These are phyloP conservation scores for Drosophila tanythrix DNA, from an alignment of 2,888 invertebrate species.

Conservation along the genomic window DNA sequence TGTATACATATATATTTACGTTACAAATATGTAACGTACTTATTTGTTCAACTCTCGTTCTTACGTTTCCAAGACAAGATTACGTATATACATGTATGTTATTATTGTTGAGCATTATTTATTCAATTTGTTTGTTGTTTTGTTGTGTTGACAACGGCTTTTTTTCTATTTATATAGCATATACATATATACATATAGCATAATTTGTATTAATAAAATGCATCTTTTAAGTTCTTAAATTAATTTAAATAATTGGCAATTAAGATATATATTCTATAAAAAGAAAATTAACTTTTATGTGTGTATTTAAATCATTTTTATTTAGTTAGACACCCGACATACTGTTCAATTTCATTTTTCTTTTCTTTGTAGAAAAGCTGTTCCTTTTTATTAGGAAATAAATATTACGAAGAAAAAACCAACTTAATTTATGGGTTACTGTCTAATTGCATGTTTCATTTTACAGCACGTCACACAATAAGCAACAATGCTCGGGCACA, in stretches of 20 bases:
- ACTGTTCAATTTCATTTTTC: neutral
- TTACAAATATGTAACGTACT: neutral
- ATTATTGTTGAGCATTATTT: neutral
- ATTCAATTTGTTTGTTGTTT: neutral
- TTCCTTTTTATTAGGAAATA: neutral
- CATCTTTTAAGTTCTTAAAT: neutral
- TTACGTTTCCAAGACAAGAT: neutral
- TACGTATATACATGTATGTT: neutral
- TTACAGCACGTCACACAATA: constrained; percentile 38
- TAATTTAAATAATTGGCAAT: neutral
- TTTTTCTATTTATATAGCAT: too few species aligned
- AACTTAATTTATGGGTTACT: neutral
- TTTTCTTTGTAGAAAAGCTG: neutral
- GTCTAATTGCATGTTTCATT: neutral
- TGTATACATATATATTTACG: neutral
- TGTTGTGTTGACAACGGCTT: neutral
- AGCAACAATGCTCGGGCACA: constrained; percentile 31
- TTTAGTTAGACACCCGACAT: neutral
- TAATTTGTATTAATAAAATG: neutral
- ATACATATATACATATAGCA: neutral
- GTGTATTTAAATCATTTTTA: neutral
- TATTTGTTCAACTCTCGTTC: neutral
- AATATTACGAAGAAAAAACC: neutral
- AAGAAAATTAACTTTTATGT: neutral
- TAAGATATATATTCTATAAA: neutral